Percentiles rank a stretch among this genome's conserved stretches.
Conservation (phyloP, 1,140 invertebrate genomes). For the Euura saliciscinereae region DNA sequence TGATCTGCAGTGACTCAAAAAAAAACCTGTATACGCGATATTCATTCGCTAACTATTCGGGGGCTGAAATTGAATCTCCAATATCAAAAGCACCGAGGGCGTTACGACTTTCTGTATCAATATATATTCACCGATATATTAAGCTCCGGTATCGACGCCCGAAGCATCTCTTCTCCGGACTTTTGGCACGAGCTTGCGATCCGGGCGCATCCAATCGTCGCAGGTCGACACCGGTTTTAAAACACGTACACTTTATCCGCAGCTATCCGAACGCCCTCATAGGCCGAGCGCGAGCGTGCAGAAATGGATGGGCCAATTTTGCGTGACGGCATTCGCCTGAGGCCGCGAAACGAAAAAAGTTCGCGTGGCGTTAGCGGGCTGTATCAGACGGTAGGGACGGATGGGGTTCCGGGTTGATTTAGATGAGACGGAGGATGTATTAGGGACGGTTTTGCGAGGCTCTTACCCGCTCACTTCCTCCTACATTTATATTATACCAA, state of each 20-base stretch:
- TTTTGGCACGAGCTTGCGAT: not conserved
- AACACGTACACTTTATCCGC: slow-evolving; percentile 50
- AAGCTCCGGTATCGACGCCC: not conserved
- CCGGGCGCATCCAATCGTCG: not conserved
- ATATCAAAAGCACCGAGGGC: too few species aligned
- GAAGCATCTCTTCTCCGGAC: not conserved
- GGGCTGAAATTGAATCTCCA: too few species aligned
- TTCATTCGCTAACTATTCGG: too few species aligned
- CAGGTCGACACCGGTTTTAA: slow-evolving; percentile 31
- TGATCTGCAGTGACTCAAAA: too few species aligned
- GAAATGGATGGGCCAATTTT: slow-evolving; percentile 54
- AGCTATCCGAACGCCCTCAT: slow-evolving; percentile 37
- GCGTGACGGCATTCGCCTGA: slow-evolving; percentile 33
- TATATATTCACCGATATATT: too few species aligned
- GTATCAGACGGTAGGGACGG: not conserved
- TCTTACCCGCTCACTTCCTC: not conserved
- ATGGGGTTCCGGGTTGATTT: not conserved
- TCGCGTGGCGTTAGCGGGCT: not conserved
- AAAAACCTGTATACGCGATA: too few species aligned
- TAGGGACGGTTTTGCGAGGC: not conserved
- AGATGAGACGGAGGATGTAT: slow-evolving; percentile 1
- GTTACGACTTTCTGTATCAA: too few species aligned
- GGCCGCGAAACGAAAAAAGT: not conserved
- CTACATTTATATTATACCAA: not conserved
- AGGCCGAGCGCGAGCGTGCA: not conserved